Evolutionary conservation across 30 jellyfish, hydroid and myxozoan species (phyloP).

Genomic region (Chironex yamaguchii): DNA sequence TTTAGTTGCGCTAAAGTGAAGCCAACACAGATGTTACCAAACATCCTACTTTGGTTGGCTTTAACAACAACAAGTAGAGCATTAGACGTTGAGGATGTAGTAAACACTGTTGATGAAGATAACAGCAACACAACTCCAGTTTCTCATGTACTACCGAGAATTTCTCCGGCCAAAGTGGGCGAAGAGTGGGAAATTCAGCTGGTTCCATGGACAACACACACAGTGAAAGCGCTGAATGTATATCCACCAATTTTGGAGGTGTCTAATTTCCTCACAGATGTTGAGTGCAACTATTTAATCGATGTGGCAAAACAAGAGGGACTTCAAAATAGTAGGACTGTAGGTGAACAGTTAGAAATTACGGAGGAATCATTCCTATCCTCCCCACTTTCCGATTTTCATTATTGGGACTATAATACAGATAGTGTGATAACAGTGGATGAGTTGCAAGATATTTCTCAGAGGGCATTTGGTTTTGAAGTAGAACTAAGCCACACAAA

Average conservation of each 20-base stretch:
- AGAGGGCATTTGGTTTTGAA: no score
- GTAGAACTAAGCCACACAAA: neutral
- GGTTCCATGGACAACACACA: neutral
- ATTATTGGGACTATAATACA: slow-evolving; percentile 42
- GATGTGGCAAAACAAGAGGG: slow-evolving; percentile 49
- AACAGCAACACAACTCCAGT: neutral
- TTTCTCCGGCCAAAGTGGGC: neutral
- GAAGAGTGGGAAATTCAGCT: neutral
- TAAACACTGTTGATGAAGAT: no score
- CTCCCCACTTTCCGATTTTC: slow-evolving; percentile 1
- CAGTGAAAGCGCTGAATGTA: slow-evolving; percentile 22
- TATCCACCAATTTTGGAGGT: slow-evolving; percentile 73
- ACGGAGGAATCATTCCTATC: neutral
- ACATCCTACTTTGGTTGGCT: no score
- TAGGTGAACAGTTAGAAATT: slow-evolving; percentile 7
- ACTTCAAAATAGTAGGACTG: slow-evolving; percentile 21
- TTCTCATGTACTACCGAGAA: neutral
- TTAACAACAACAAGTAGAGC: no score
- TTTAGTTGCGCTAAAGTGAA: no score
- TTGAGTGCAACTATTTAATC: slow-evolving; percentile 67
- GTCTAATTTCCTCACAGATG: slow-evolving; percentile 12
- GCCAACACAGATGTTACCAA: no score
- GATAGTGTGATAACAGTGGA: slow-evolving; percentile 34
- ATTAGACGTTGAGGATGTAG: no score
- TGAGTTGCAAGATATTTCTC: slow-evolving; percentile 10